A percentile compares a stretch with the other conserved stretches of the same genome.
These are phyloP conservation scores for Hesperophylax magnus DNA, from an alignment of 1,140 invertebrate genomes.

Conservation along the genomic window DNA sequence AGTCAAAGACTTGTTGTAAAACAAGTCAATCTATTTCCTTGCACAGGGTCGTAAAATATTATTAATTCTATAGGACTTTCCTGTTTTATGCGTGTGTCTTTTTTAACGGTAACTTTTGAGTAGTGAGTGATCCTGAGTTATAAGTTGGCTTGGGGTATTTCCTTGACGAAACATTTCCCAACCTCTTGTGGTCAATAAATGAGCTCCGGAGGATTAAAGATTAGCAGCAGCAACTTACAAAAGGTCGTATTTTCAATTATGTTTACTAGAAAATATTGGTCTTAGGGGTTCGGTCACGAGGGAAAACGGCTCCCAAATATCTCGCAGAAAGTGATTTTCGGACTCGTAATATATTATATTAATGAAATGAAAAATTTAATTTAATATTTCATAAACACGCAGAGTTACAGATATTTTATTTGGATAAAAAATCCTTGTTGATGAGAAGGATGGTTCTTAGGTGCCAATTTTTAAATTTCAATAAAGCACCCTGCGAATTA, in stretches of 20 bases:
- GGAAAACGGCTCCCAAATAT: too few species aligned
- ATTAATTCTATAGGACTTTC: background rate
- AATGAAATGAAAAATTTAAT: too few species aligned
- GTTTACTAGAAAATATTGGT: too few species aligned
- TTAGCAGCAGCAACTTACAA: constrained; percentile 24
- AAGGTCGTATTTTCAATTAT: background rate
- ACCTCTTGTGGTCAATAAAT: constrained; percentile 42
- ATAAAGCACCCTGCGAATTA: too few species aligned
- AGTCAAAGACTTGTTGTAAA: background rate
- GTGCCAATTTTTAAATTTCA: too few species aligned
- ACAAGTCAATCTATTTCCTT: background rate
- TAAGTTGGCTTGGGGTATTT: constrained; percentile 25
- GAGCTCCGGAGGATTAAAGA: constrained; percentile 36
- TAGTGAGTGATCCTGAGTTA: constrained; percentile 5
- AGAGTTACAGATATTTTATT: too few species aligned
- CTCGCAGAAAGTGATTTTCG: too few species aligned
- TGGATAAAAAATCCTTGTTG: too few species aligned
- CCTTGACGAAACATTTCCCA: constrained; percentile 41
- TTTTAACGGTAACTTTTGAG: background rate
- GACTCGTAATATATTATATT: too few species aligned
- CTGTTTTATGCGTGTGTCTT: background rate
- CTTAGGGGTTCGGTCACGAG: too few species aligned
- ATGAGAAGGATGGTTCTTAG: too few species aligned
- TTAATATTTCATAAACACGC: too few species aligned
- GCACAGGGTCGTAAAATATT: background rate